Base-by-base conservation (phyloP, 2,113 vertebrate genomes). In the Anhinga rufa region DNA sequence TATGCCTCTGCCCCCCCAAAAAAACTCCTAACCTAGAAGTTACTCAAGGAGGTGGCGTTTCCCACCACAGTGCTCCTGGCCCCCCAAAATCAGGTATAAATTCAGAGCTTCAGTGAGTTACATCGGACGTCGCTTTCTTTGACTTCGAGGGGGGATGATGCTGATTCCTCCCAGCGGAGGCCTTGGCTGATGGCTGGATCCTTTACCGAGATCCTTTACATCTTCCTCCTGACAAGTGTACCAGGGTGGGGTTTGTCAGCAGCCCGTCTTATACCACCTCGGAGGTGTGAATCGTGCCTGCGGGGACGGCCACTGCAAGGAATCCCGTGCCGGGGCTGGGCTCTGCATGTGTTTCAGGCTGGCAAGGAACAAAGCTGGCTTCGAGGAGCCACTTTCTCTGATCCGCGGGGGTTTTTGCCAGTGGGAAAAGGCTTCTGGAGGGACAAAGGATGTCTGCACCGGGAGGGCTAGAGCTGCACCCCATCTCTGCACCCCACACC, bases 391-490 rank as follows among this genome's bases (percentile, higher is more conserved):
- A 2, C 51, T 55, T 28, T 51, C 68, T 55, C 69, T 12, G n/a
- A 14, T 61, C 74, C 6, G 0, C 0, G 8, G 31, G n/a, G 10
- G 5, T 3, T 28, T 69, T 70, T 16, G 5, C 28, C 3, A 10
- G 2, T 1, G 4, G 70, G 64, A 64, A 82, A 69, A 82, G 20
- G 34, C 7, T 86, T 13, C 1, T 0, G 5, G 42, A 42, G 25
- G 52, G 19, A 42, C 22, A 1, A 22, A 34, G 28, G 78, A 4
- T 2, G 8, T 25, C 34, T 46, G 49, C 21, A 8, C 0, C 1
- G 46, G 38, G 25, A 31, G 24, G 29, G 58, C 44, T 82, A 64
- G 38, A 58, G 52, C 52, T 82, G 60, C 28, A 31, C 8, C 71
- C 66, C 49, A 5, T 9, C 52, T 25, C 79, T 58, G 42, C 42